Evolutionary conservation across 2,797 vertebrate genomes (phyloP).

Genomic region (Urosaurus nigricauda): DNA sequence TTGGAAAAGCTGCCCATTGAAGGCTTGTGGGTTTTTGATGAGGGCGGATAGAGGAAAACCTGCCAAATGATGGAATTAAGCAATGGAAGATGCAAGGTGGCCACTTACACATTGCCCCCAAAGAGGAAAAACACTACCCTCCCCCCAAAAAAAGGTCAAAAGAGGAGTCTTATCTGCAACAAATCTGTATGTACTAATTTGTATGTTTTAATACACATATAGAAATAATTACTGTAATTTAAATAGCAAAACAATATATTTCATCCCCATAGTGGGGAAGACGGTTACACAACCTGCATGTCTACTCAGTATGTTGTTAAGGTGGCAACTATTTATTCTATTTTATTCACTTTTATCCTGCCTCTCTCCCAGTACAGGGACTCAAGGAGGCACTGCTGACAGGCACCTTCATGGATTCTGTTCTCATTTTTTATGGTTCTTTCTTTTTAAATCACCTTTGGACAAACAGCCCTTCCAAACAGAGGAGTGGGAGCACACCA

Average conservation of each 20-base stretch:
- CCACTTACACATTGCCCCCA: not conserved
- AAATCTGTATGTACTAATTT: not conserved
- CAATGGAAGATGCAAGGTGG: not conserved
- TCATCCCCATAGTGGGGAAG: not conserved
- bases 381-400: no score
- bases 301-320: not conserved
- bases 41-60: not conserved
- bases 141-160: not conserved
- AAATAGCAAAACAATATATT: not conserved
- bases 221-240: constrained; percentile 5
- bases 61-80: not conserved
- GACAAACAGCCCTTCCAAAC: not conserved
- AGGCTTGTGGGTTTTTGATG: not conserved
- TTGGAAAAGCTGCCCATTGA: not conserved
- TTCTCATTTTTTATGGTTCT: not conserved
- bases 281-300: not conserved
- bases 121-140: no score
- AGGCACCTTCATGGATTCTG: not conserved
- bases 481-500: not conserved
- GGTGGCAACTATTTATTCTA: not conserved
- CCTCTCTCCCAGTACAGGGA: no score
- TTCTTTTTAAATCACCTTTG: not conserved
- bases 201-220: not conserved
- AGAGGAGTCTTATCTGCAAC: not conserved
- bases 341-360: no score